Conservation (phyloP, 2,797 vertebrate genomes). For the Tachyglossus aculeatus region DNA sequence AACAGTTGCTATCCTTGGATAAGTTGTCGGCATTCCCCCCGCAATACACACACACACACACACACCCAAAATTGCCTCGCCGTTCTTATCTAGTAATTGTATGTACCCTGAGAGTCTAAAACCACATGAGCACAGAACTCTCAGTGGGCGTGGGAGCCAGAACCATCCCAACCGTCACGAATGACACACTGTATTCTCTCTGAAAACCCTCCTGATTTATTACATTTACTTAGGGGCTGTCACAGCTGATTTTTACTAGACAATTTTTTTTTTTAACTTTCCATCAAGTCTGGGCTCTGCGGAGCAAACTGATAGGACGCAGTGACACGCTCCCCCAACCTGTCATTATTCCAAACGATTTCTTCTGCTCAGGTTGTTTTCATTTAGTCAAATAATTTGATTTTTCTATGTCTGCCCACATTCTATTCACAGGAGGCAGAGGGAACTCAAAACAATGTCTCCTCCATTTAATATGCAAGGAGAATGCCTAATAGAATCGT, state of each 20-base stretch:
- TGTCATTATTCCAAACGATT: conserved; percentile 71
- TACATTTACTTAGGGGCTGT: conserved; percentile 76
- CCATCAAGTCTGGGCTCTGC: conserved; percentile 65
- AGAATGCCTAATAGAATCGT: conserved; percentile 71
- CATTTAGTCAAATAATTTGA: conserved; percentile 73
- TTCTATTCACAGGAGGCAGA: conserved; percentile 65
- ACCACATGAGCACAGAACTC: conserved; percentile 68
- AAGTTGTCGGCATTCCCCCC: conserved; percentile 68
- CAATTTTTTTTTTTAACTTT: conserved; percentile 60
- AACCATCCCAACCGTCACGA: conserved; percentile 74
- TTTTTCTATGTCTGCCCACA: conserved; percentile 72
- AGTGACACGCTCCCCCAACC: conserved; percentile 69
- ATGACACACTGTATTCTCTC: conserved; percentile 75
- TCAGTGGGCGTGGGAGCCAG: conserved; percentile 66
- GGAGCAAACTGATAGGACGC: conserved; percentile 67
- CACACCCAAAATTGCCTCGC: conserved; percentile 67
- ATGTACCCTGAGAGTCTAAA: conserved; percentile 73
- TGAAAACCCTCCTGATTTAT: conserved; percentile 75
- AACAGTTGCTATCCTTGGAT: conserved; percentile 68
- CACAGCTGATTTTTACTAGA: conserved; percentile 73
- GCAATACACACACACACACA: too few species aligned
- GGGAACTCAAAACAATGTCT: conserved; percentile 70
- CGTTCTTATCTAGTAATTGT: conserved; percentile 78
- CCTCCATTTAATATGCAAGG: conserved; percentile 73
- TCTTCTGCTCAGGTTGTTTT: conserved; percentile 72